Percentiles rank a stretch among this genome's conserved stretches.
phyloP scores from a whole-genome alignment of 2,797 vertebrate genomes.

The Ptychadena robeensis region DNA sequence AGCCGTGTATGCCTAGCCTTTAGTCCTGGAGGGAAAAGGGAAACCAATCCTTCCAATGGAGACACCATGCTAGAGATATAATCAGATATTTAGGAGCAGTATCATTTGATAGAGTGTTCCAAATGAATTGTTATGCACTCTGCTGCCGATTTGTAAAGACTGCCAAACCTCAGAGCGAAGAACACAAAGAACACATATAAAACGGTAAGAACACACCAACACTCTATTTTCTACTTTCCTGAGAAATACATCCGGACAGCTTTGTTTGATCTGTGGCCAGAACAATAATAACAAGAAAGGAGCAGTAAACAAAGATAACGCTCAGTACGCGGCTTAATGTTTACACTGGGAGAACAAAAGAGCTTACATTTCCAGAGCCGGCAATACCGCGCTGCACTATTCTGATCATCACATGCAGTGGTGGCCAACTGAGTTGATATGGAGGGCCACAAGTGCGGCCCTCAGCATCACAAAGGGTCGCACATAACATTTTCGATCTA shows the following conservation, averaged over 20 bases:
- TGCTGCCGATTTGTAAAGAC: neutral
- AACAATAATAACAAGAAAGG: constrained; percentile 6
- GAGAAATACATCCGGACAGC: constrained; percentile 29
- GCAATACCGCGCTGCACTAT: neutral
- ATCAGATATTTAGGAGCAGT: too few species aligned
- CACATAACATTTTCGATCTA: too few species aligned
- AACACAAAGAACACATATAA: neutral
- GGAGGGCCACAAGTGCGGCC: too few species aligned
- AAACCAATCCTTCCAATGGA: too few species aligned
- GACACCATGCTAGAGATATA: too few species aligned
- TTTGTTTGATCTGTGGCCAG: constrained; percentile 50
- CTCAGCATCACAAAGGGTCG: too few species aligned
- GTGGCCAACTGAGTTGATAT: too few species aligned
- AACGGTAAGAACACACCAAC: neutral
- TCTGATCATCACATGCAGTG: too few species aligned
- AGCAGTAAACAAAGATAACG: constrained; percentile 47
- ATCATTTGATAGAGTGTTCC: too few species aligned
- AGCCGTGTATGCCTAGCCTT: too few species aligned
- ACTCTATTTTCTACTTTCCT: constrained; percentile 25
- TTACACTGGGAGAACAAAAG: constrained; percentile 44
- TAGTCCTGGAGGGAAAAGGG: too few species aligned
- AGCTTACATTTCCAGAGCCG: constrained; percentile 2
- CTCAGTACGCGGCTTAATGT: constrained; percentile 38
- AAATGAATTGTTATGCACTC: too few species aligned
- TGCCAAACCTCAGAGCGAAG: neutral